These are phyloP conservation scores for Acanthosepion esculentum DNA, from an alignment of 2,888 invertebrate genomes.

Conservation along the genomic window DNA sequence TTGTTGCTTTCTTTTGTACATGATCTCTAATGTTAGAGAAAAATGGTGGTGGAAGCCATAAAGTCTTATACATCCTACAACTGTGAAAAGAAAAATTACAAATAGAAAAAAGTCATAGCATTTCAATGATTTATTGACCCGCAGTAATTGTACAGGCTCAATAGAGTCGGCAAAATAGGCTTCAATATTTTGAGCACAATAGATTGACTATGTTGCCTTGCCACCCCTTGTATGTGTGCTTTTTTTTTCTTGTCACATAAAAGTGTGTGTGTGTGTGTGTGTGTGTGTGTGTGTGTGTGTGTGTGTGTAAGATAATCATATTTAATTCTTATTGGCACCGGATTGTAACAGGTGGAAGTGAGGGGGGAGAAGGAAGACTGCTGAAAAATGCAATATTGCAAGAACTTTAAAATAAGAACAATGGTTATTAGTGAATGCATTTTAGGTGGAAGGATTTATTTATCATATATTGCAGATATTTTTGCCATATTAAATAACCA, in stretches of 20 bases:
- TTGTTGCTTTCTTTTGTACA: too few relatives aligned
- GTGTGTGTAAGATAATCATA: not conserved
- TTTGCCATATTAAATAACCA: not conserved
- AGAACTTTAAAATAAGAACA: not conserved
- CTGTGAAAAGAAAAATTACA: too few relatives aligned
- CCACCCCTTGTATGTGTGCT: not conserved
- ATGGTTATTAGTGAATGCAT: not conserved
- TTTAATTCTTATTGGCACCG: conserved; percentile 22
- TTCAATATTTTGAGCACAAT: conserved; percentile 33
- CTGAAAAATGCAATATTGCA: conserved; percentile 33
- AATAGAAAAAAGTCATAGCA: not conserved
- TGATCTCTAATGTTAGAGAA: too few relatives aligned
- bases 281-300: not conserved
- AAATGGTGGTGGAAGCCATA: too few relatives aligned
- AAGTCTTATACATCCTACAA: too few relatives aligned
- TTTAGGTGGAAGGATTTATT: conserved; percentile 33
- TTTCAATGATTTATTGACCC: not conserved
- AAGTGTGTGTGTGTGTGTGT: not conserved
- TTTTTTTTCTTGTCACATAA: not conserved
- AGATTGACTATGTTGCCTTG: conserved; percentile 2
- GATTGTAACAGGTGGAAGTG: not conserved
- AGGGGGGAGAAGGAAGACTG: not conserved
- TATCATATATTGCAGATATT: not conserved
- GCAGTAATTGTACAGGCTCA: not conserved
- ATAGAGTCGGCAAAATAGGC: conserved; percentile 4